Conservation (phyloP, 2,113 vertebrate species). For the Catharus minimus region DNA sequence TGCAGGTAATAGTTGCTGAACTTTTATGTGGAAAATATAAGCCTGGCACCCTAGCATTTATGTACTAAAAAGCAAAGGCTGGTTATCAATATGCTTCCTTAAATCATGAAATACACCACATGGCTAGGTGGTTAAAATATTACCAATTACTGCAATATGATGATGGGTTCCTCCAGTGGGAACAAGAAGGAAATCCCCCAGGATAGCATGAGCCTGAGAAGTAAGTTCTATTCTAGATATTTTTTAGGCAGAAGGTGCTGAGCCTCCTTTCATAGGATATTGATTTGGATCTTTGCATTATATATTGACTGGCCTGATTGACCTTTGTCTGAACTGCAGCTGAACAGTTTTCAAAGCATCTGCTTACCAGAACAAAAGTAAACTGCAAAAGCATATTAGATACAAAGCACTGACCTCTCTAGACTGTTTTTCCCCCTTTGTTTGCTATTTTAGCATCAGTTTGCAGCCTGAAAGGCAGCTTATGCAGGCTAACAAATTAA, state of each 20-base stretch:
- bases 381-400: slow-evolving; percentile 14
- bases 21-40: slow-evolving; percentile 68
- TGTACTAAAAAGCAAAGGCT: slow-evolving; percentile 45
- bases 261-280: not conserved
- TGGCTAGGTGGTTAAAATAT: slow-evolving; percentile 15
- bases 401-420: slow-evolving; percentile 30
- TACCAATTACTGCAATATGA: slow-evolving; percentile 14
- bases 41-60: slow-evolving; percentile 49
- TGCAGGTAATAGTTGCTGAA: slow-evolving; percentile 58
- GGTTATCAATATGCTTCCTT: slow-evolving; percentile 42
- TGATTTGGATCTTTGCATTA: slow-evolving; percentile 1
- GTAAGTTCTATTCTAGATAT: not conserved
- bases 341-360: slow-evolving; percentile 25
- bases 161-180: not conserved
- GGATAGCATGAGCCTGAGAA: not conserved
- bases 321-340: slow-evolving; percentile 31
- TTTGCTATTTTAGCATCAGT: not conserved
- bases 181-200: not conserved
- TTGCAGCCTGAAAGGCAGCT: not conserved
- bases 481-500: not conserved
- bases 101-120: slow-evolving; percentile 18
- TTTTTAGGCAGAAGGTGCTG: slow-evolving; percentile 2
- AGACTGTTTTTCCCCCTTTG: not conserved
- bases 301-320: not conserved
- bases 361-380: slow-evolving; percentile 34